phyloP scores from a whole-genome alignment of 2,797 vertebrate genomes.

The Sebastes hopkinsi region DNA sequence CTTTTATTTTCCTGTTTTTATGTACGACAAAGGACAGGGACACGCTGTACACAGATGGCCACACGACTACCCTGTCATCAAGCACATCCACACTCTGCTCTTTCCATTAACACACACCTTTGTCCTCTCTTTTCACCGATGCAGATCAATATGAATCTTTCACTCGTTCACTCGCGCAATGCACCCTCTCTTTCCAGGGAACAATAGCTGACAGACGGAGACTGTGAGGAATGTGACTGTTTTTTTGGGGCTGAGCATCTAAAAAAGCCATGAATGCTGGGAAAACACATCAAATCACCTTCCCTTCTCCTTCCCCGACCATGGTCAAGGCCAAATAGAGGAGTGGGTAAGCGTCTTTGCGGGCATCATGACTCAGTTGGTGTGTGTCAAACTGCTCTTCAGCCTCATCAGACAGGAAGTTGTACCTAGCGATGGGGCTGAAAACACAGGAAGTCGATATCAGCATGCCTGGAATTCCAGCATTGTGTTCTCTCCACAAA shows the following conservation, averaged over 20 bases:
- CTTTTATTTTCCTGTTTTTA: conserved; percentile 83
- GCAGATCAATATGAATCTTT: neutral
- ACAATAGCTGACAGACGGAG: conserved; percentile 36
- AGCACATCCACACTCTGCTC: neutral
- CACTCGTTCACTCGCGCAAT: neutral
- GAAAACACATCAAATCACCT: conserved; percentile 24
- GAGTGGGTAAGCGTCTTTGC: neutral
- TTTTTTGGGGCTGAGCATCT: conserved; percentile 20
- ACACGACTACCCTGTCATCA: neutral
- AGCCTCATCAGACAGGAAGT: conserved; percentile 67
- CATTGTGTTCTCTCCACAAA: conserved; percentile 49
- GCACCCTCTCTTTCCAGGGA: conserved; percentile 9
- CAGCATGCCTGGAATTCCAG: conserved; percentile 72
- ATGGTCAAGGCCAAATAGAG: conserved; percentile 12
- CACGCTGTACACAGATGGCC: conserved; percentile 57
- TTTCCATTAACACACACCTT: neutral
- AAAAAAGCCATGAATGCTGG: conserved; percentile 25
- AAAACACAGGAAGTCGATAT: conserved; percentile 75
- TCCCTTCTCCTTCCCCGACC: neutral
- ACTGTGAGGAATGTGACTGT: conserved; percentile 36
- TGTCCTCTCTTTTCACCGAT: neutral
- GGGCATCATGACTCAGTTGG: conserved; percentile 29
- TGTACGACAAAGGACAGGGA: conserved; percentile 70
- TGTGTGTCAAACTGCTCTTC: conserved; percentile 39
- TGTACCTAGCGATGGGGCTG: conserved; percentile 61